Conservation (phyloP, 2,797 vertebrate genomes). For the Sparidentex hasta region DNA sequence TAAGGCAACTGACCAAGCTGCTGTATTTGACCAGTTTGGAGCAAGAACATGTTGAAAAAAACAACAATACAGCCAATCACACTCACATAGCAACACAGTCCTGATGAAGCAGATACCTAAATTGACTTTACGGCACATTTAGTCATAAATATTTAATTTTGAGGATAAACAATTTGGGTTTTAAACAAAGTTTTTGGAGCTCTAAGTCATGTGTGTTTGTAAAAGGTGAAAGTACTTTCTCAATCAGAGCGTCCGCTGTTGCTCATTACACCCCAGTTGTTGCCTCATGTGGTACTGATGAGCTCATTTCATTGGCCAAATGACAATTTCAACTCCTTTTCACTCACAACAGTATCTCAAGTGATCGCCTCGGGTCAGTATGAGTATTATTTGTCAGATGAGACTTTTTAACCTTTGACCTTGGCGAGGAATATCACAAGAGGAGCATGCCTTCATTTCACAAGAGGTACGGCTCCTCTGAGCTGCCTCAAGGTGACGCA, state of each 20-base stretch:
- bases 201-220: not conserved
- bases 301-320: constrained; percentile 73
- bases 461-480: constrained; percentile 68
- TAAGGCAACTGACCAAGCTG: too few species aligned
- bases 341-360: constrained; percentile 51
- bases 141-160: not conserved
- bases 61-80: constrained; percentile 9
- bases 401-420: constrained; percentile 76
- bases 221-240: constrained; percentile 40
- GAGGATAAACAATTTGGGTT: not conserved
- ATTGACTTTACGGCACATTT: not conserved
- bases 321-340: constrained; percentile 65
- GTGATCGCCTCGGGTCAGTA: constrained; percentile 56
- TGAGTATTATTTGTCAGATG: constrained; percentile 63
- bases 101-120: not conserved
- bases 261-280: constrained; percentile 72
- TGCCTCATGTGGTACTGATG: constrained; percentile 73
- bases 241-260: constrained; percentile 51
- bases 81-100: not conserved
- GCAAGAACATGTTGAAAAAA: not conserved
- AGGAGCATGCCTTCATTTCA: constrained; percentile 64
- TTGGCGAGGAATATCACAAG: constrained; percentile 47
- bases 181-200: not conserved
- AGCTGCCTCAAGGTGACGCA: constrained; percentile 71
- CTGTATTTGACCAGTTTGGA: too few species aligned